Evolutionary conservation across 2,113 vertebrate species (phyloP).

Genomic region (Clarias magur): DNA sequence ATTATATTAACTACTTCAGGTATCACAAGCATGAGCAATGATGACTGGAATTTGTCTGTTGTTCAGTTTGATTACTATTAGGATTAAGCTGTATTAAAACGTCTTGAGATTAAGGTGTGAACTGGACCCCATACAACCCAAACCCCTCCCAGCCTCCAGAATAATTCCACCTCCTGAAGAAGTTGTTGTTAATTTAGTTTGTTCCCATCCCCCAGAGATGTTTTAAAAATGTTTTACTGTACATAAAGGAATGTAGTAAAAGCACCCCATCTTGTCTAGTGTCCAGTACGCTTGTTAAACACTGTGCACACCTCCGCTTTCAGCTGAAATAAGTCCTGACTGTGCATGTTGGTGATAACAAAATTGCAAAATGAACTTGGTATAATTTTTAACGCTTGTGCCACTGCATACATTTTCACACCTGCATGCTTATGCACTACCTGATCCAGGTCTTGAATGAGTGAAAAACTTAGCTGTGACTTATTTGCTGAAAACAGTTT

Average conservation of each 20-base stretch:
- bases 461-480: background rate
- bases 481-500: background rate
- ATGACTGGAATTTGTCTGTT: background rate
- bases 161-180: too few relatives aligned
- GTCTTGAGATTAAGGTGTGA: background rate
- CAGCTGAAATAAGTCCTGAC: too few relatives aligned
- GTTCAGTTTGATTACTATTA: background rate
- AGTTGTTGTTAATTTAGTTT: background rate
- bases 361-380: background rate
- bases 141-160: too few relatives aligned
- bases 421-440: background rate
- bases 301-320: background rate
- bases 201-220: background rate
- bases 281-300: background rate
- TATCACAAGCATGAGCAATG: too few relatives aligned
- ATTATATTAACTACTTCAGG: background rate
- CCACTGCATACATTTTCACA: background rate
- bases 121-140: too few relatives aligned
- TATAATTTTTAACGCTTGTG: background rate
- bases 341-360: background rate
- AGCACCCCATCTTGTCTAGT: background rate
- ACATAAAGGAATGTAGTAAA: background rate
- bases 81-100: background rate
- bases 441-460: background rate
- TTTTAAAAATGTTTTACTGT: background rate